Conservation (phyloP, 2,888 invertebrate species). For the Oscheius sp. region DNA sequence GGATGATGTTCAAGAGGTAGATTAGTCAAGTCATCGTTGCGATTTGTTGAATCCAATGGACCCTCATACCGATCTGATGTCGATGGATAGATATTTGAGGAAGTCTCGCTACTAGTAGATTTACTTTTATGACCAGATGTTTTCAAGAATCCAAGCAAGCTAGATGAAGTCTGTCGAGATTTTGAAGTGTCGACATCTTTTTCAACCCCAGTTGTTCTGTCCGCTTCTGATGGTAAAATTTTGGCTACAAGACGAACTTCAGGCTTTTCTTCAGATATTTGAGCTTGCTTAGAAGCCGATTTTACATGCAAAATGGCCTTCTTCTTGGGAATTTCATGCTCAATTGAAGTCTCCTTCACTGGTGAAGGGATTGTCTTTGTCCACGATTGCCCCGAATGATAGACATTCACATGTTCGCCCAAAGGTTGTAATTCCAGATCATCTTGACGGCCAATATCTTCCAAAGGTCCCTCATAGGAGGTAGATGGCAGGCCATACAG, state of each 20-base stretch:
- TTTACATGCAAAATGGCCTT: constrained; percentile 26
- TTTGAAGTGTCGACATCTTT: neutral
- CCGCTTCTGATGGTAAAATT: constrained; percentile 30
- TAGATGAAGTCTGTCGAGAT: constrained; percentile 19
- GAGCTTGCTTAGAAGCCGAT: neutral
- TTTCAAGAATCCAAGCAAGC: constrained; percentile 11
- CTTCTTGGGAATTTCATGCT: constrained; percentile 4
- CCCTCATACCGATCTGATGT: constrained; percentile 24
- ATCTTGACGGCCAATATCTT: constrained; percentile 33
- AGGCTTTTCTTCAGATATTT: constrained; percentile 24
- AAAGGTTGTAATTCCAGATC: constrained; percentile 40
- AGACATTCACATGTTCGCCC: constrained; percentile 31
- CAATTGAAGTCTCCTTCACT: neutral
- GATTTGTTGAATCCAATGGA: constrained; percentile 28
- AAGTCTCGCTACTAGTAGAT: neutral
- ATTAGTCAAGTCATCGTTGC: constrained; percentile 19
- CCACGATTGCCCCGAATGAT: constrained; percentile 40
- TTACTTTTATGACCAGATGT: neutral
- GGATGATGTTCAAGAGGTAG: constrained; percentile 19
- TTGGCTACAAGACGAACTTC: constrained; percentile 44
- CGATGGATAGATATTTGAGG: neutral
- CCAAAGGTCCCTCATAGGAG: constrained; percentile 38
- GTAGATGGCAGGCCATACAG: constrained; percentile 37
- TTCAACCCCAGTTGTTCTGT: neutral
- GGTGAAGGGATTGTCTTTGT: neutral